Base-by-base conservation (phyloP, 2,797 vertebrate genomes). In the Acipenser oxyrinchus region DNA sequence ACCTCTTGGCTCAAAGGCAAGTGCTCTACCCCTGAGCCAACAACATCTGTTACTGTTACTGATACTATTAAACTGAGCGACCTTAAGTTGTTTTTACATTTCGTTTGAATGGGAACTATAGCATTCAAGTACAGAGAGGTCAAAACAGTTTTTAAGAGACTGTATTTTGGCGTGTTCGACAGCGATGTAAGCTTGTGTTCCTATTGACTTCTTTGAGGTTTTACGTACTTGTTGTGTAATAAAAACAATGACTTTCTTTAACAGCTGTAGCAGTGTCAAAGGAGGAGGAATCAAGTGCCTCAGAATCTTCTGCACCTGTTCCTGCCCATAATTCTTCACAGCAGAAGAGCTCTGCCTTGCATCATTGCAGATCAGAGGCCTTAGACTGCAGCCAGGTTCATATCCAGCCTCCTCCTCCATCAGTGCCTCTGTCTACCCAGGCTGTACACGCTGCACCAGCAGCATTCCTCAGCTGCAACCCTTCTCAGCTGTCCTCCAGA, bases 321-420 rank as follows among this genome's bases (percentile, higher is more conserved):
- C 73, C 75, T 70, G 57, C 66, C 71, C 74, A 78, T 76, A 70
- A 74, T 78, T 80, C 79, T 78, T 71, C 51, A 1, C 80, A 82
- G 70, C 86, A 74, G 63, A 84, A 80, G 77, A 86, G 69, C 75
- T 85, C 76, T 75, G 77, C 69, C 65, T 83, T 82, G 62, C 85
- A 85, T 75, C 81, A 85, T 74, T 72, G 80, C 69, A 79, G 79
- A 6, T 71, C 79, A 48, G 59, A 80, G 62, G 76, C 81, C 66
- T 82, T 89, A 76, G 87, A 87, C 79, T 87, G 81, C 68, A 64
- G 75, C 1, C 82, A 84, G 51, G 70, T 83, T 63, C 74, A 84
- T 66, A 76, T 78, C 75, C 89, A 87, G 76, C 79, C 68, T 70
- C 70, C 75, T 51, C 55, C 62, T 67, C 74, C 70, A 62, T 68